A percentile compares a stretch with the other conserved stretches of the same genome.
Conservation (phyloP, 2,888 invertebrate genomes). For the Trypoxylon attenuatum region DNA sequence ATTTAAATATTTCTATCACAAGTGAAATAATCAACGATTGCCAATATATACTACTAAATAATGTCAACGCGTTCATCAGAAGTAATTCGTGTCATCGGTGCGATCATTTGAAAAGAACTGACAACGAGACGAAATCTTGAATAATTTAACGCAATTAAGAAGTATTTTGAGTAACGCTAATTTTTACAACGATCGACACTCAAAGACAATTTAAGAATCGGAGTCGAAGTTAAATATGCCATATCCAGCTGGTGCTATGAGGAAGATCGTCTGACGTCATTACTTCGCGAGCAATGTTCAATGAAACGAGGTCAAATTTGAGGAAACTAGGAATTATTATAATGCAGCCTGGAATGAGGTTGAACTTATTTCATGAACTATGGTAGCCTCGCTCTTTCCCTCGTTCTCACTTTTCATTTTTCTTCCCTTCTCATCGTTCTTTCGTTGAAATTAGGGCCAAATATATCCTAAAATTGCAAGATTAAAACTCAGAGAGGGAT, state of each 20-base stretch:
- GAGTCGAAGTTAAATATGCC: too few species aligned
- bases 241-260: neutral
- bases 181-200: too few species aligned
- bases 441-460: neutral
- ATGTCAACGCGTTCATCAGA: too few species aligned
- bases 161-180: too few species aligned
- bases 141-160: too few species aligned
- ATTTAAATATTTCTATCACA: too few species aligned
- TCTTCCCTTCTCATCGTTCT: neutral
- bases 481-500: neutral
- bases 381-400: neutral
- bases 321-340: slow-evolving; percentile 32
- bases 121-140: too few species aligned
- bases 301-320: slow-evolving; percentile 40
- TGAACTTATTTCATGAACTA: slow-evolving; percentile 22
- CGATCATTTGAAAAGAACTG: too few species aligned
- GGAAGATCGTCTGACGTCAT: slow-evolving; percentile 13
- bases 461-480: neutral
- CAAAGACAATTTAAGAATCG: too few species aligned
- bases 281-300: slow-evolving; percentile 2
- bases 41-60: too few species aligned
- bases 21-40: too few species aligned
- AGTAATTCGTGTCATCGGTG: too few species aligned
- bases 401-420: neutral
- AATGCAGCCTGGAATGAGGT: slow-evolving; percentile 13